These are phyloP conservation scores for Maccullochella peelii DNA, from an alignment of 2,113 vertebrate species.

Conservation along the genomic window DNA sequence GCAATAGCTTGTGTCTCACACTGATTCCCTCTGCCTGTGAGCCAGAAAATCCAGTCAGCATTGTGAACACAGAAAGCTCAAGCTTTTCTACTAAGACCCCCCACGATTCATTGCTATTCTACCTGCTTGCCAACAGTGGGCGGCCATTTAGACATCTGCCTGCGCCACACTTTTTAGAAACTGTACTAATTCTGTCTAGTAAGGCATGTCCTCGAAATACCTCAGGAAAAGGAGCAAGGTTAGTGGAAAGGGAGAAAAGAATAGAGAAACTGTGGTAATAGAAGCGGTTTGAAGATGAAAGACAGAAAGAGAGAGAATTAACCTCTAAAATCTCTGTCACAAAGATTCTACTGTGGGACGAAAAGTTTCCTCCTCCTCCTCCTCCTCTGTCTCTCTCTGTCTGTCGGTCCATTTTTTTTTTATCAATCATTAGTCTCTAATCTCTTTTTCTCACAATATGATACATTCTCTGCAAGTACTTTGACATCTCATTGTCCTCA, in stretches of 20 bases:
- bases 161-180: conserved; percentile 3
- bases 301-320: neutral
- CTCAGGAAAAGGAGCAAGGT: neutral
- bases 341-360: neutral
- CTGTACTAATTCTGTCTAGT: conserved; percentile 6
- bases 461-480: neutral
- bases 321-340: neutral
- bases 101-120: conserved; percentile 47
- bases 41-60: conserved; percentile 59
- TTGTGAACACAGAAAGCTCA: conserved; percentile 31
- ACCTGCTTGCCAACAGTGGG: conserved; percentile 45
- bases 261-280: neutral
- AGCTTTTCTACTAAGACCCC: conserved; percentile 18
- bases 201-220: conserved; percentile 15
- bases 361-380: neutral
- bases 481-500: neutral
- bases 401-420: neutral
- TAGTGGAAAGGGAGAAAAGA: neutral
- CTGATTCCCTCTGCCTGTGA: conserved; percentile 39
- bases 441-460: neutral
- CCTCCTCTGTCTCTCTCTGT: conserved; percentile 2
- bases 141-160: conserved; percentile 38
- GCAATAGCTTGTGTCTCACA: conserved; percentile 62
- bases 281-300: neutral
- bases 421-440: neutral